Evolutionary conservation across 2,113 vertebrate genomes (phyloP).

Genomic region (Ictalurus furcatus): DNA sequence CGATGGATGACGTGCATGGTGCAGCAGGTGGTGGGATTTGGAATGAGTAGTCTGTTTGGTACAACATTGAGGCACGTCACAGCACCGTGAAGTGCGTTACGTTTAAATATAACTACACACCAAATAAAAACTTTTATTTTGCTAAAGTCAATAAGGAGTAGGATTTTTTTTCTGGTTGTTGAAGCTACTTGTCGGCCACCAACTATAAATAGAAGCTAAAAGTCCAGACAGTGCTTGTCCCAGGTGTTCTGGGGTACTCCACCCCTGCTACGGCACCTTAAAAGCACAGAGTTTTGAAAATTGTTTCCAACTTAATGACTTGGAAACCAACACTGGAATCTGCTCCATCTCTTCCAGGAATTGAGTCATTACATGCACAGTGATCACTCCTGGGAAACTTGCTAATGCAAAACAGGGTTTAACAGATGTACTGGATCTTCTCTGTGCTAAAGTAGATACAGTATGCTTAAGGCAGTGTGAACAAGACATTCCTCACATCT

Average conservation of each 20-base stretch:
- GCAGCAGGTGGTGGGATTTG: neutral
- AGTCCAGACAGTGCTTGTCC: neutral
- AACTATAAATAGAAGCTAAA: neutral
- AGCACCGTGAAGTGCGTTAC: neutral
- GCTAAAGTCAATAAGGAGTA: neutral
- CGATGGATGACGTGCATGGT: neutral
- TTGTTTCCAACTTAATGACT: neutral
- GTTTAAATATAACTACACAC: neutral
- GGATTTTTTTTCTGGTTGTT: neutral
- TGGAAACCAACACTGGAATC: neutral
- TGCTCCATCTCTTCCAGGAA: slow-evolving; percentile 23
- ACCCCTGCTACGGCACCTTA: neutral
- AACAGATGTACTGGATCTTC: slow-evolving; percentile 9
- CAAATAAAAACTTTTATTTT: neutral
- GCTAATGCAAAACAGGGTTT: slow-evolving; percentile 24
- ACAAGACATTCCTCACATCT: slow-evolving; percentile 19
- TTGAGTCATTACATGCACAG: slow-evolving; percentile 7
- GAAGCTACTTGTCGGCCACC: neutral
- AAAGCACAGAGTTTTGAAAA: neutral
- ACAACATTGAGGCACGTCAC: neutral
- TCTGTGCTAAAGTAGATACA: slow-evolving; percentile 3
- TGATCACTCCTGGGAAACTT: slow-evolving; percentile 14
- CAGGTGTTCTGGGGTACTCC: neutral
- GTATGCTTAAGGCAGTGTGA: neutral
- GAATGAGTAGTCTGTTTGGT: neutral